phyloP scores from a whole-genome alignment of 2,797 vertebrate species.

The Nannoperca obscura region DNA sequence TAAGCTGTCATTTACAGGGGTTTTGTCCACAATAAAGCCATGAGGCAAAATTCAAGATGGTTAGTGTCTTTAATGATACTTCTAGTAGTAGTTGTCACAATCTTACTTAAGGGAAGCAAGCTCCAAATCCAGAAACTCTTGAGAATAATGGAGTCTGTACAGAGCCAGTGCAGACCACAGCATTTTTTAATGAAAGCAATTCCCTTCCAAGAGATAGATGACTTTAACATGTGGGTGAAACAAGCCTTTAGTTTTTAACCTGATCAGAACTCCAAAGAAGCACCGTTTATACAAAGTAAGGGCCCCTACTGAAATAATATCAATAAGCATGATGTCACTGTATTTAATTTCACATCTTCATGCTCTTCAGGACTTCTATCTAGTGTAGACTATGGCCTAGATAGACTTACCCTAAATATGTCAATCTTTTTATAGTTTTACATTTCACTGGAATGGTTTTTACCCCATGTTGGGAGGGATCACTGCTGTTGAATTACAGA shows the following conservation, averaged over 20 bases:
- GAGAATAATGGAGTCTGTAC: neutral
- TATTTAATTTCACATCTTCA: conserved; percentile 43
- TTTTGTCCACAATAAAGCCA: neutral
- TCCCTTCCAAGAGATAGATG: neutral
- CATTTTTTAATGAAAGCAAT: neutral
- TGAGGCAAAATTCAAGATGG: neutral
- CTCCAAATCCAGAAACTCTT: neutral
- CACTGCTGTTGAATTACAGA: conserved; percentile 34
- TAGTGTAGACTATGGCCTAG: conserved; percentile 28
- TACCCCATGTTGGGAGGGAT: conserved; percentile 22
- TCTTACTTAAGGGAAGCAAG: neutral
- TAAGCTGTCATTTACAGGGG: too few species aligned
- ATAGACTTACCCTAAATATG: conserved; percentile 45
- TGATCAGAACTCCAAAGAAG: conserved; percentile 10
- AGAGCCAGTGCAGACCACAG: neutral
- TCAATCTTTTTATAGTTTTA: conserved; percentile 50
- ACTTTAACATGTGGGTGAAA: neutral
- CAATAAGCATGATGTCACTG: conserved; percentile 38
- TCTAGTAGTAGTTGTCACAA: neutral
- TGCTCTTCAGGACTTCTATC: conserved; percentile 23
- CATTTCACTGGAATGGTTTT: conserved; percentile 50
- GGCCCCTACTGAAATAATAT: neutral
- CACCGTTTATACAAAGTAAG: neutral
- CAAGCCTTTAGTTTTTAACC: neutral
- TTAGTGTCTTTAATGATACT: neutral